Evolutionary conservation across 2,113 vertebrate species (phyloP).

Genomic region (Silurus meridionalis): DNA sequence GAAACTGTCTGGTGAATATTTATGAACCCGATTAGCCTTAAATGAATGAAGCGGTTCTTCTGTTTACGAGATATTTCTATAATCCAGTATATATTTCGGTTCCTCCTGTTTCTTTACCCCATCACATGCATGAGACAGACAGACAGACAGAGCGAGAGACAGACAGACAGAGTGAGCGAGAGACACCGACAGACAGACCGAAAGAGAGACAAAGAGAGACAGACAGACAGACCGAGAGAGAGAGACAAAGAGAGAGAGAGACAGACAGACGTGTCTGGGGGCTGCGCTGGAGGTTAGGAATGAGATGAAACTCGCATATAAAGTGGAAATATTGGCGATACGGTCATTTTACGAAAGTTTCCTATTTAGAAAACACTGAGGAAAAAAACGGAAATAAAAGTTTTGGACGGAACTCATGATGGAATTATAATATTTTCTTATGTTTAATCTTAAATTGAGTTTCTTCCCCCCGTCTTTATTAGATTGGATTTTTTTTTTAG

Average conservation of each 20-base stretch:
- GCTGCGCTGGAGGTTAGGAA: too few species aligned
- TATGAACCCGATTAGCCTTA: conserved; percentile 2
- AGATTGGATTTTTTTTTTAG: conserved; percentile 3
- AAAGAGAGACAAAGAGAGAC: too few species aligned
- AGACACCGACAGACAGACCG: too few species aligned
- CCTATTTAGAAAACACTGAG: too few species aligned
- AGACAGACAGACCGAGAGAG: too few species aligned
- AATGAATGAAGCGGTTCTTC: background rate
- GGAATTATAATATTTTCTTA: background rate
- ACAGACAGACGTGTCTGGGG: too few species aligned
- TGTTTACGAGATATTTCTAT: background rate
- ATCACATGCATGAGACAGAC: background rate
- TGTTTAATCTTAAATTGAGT: conserved; percentile 1
- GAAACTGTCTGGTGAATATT: background rate
- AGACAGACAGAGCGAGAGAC: too few species aligned
- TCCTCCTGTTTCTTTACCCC: background rate
- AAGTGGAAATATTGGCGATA: too few species aligned
- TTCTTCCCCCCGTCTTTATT: conserved; percentile 13
- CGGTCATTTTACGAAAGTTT: too few species aligned
- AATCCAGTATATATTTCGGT: background rate
- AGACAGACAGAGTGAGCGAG: too few species aligned
- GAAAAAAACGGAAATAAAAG: background rate
- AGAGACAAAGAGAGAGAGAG: too few species aligned
- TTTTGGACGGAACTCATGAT: background rate
- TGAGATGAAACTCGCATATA: too few species aligned